Base-by-base conservation (phyloP, 1,140 invertebrate genomes). In the Nymphalis io region DNA sequence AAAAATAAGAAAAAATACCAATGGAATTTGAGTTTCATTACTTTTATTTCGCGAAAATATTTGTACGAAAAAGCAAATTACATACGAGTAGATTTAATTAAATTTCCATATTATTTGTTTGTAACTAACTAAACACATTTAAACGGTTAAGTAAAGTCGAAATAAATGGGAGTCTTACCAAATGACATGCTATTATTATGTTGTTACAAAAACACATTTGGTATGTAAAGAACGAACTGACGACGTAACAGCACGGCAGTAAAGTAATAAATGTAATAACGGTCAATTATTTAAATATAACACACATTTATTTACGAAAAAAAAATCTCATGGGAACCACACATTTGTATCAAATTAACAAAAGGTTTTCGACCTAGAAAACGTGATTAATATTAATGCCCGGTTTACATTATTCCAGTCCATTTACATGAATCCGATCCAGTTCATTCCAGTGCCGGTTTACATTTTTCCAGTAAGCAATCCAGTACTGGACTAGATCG, bases 201-300 rank as follows among this genome's bases (percentile, higher is more conserved):
- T 74, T 73, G 73, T 75, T 70, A 64, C 74, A 69, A 71, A 74
- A 78, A 40, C 61, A 68, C 67, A 69, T 66, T 69, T 39, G 69
- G 68, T 72, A 74, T 85, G 78, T 85, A 76, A 84, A 84, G 84
- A 85, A 79, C 70, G 81, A 84, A 83, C 81, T 82, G 81, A 81
- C 81, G 79, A 81, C 70, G 33, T 64, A 67, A 40, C 39, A 70
- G 42, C 57, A 73, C 42, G 51, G 57, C 46, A 72, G n/a, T 65
- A n/a, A 60, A 60, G 15, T 39, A 40, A 16, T 62, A 53, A 33
- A 33, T 8, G 13, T 63, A 70, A 68, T 68, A 68, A 64, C 27
- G 23, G 40, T 0, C 12, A 42, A 42, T n/a, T 12, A 42, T 13
- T n/a, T 42, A 13, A 42, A 42, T 1, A 42, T 42, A 42, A 3